Percentiles rank a stretch among this genome's conserved stretches.
Evolutionary conservation across 2,888 invertebrate species (phyloP).

Genomic region (Sarcophaga variegata): DNA sequence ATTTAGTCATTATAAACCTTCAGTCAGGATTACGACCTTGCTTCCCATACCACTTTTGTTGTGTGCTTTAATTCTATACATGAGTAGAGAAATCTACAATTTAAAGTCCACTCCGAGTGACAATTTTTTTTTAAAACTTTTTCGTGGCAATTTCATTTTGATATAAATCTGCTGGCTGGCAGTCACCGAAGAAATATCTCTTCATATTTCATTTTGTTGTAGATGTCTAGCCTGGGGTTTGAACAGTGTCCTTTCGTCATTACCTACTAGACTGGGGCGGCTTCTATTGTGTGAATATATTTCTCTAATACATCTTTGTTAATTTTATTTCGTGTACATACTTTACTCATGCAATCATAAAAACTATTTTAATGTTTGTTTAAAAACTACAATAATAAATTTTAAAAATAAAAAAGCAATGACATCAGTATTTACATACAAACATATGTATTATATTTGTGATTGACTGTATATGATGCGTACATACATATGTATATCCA

Average conservation of each 20-base stretch:
- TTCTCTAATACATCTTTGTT: too few relatives aligned
- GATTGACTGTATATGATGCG: too few relatives aligned
- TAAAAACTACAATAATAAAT: neutral
- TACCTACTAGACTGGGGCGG: too few relatives aligned
- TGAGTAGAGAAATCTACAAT: too few relatives aligned
- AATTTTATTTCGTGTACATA: neutral
- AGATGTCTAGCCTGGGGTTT: too few relatives aligned
- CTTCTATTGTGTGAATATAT: too few relatives aligned
- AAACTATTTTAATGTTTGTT: neutral
- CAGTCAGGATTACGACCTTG: neutral
- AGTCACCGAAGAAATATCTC: too few relatives aligned
- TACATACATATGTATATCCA: too few relatives aligned
- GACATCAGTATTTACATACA: too few relatives aligned
- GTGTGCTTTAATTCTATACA: neutral
- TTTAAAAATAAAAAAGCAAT: neutral
- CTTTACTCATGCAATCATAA: neutral
- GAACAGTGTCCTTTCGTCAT: neutral
- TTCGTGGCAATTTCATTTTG: neutral
- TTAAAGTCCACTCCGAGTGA: neutral
- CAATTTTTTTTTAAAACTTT: neutral
- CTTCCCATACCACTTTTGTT: neutral
- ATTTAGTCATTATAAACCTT: neutral
- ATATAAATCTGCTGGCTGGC: neutral
- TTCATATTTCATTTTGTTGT: too few relatives aligned
- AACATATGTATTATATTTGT: too few relatives aligned